Conservation (phyloP, 2,797 vertebrate species). For the Catostomus latipinnis region DNA sequence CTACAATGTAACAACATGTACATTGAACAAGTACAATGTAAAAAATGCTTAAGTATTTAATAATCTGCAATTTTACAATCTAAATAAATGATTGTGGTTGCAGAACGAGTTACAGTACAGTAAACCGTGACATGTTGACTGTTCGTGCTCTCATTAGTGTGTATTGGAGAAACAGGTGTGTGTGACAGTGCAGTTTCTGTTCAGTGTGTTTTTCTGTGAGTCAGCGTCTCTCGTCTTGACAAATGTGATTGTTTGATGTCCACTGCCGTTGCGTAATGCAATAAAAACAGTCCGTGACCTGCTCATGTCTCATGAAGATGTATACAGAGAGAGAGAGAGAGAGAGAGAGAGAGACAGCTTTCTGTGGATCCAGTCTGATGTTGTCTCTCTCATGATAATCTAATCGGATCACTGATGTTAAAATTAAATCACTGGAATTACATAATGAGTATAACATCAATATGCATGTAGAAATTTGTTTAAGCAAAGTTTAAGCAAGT, state of each 20-base stretch:
- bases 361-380: background rate
- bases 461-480: background rate
- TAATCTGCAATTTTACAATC: no score
- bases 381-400: background rate
- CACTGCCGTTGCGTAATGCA: no score
- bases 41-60: no score
- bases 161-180: conserved; percentile 17
- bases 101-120: no score
- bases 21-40: no score
- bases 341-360: no score
- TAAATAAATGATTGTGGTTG: no score
- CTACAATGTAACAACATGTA: no score
- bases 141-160: background rate
- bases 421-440: background rate
- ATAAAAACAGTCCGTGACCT: background rate
- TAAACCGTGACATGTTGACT: background rate
- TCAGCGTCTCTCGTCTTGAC: conserved; percentile 52
- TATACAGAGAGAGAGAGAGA: background rate
- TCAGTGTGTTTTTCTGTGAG: conserved; percentile 35
- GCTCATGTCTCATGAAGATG: conserved; percentile 1
- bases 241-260: conserved; percentile 24
- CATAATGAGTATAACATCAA: background rate
- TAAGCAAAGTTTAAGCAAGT: no score
- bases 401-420: background rate
- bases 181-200: conserved; percentile 43